phyloP scores from a whole-genome alignment of 2,888 invertebrate species.

The Poecilobothrus nobilitatus region DNA sequence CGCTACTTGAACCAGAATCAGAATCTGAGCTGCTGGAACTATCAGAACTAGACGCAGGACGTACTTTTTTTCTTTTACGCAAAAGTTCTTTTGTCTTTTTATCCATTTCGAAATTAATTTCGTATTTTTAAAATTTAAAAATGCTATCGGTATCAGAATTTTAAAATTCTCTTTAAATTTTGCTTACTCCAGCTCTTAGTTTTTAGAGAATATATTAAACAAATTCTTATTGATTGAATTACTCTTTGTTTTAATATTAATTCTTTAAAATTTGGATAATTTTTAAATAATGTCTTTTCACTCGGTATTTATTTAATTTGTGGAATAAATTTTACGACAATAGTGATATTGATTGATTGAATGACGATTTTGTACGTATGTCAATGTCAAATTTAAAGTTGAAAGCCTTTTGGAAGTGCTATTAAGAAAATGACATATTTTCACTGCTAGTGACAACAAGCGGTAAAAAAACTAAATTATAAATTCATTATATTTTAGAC shows the following conservation, averaged over 20 bases:
- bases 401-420: background rate
- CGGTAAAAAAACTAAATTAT: too few relatives aligned
- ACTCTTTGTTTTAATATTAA: too few relatives aligned
- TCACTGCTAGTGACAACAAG: too few relatives aligned
- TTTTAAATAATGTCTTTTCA: too few relatives aligned
- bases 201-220: too few relatives aligned
- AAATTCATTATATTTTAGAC: too few relatives aligned
- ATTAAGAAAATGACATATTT: too few relatives aligned
- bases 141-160: background rate
- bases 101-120: conserved; percentile 30
- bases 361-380: background rate
- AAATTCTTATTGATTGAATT: too few relatives aligned
- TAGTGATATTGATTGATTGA: background rate
- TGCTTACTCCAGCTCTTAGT: too few relatives aligned
- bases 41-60: conserved; percentile 38
- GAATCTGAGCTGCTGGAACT: conserved; percentile 37
- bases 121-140: background rate
- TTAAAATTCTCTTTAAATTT: too few relatives aligned
- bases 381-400: background rate
- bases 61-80: conserved; percentile 39
- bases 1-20: conserved; percentile 36
- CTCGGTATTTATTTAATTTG: too few relatives aligned
- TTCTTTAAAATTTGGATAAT: too few relatives aligned
- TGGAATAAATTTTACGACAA: background rate
- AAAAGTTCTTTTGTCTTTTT: conserved; percentile 40